Percentiles rank a stretch among this genome's conserved stretches.
Conservation (phyloP, 2,113 vertebrate species). For the Cottus gobio region DNA sequence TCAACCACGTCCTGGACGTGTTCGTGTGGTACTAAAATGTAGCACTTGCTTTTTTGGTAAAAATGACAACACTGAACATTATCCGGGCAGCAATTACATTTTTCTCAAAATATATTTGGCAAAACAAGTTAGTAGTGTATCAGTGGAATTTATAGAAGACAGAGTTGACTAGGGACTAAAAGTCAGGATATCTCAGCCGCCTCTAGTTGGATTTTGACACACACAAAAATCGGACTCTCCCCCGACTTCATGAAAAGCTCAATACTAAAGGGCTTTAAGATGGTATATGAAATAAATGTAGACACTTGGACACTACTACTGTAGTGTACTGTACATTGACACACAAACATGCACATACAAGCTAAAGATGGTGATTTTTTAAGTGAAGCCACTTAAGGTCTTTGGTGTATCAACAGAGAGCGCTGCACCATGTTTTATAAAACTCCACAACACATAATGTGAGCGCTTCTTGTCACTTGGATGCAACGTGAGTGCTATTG, state of each 20-base stretch:
- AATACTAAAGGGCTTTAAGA: background rate
- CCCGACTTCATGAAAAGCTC: background rate
- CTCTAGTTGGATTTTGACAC: background rate
- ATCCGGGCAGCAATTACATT: background rate
- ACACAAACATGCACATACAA: background rate
- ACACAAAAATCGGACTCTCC: background rate
- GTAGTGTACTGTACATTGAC: background rate
- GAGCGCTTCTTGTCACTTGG: background rate
- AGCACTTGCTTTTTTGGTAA: background rate
- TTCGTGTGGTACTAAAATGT: background rate
- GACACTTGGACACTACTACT: background rate
- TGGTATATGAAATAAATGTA: background rate
- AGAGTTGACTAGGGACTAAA: background rate
- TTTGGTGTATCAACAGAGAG: background rate
- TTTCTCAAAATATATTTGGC: too few relatives aligned
- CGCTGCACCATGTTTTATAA: background rate
- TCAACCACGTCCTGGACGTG: background rate
- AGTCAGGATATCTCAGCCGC: background rate
- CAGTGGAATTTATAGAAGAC: background rate
- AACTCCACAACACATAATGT: constrained; percentile 4
- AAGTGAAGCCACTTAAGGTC: constrained; percentile 1
- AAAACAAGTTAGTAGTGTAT: too few relatives aligned
- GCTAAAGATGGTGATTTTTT: constrained; percentile 3
- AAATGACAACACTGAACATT: background rate
- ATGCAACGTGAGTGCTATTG: background rate